These are phyloP conservation scores for Nineta flava DNA, from an alignment of 2,888 invertebrate genomes.

Conservation along the genomic window DNA sequence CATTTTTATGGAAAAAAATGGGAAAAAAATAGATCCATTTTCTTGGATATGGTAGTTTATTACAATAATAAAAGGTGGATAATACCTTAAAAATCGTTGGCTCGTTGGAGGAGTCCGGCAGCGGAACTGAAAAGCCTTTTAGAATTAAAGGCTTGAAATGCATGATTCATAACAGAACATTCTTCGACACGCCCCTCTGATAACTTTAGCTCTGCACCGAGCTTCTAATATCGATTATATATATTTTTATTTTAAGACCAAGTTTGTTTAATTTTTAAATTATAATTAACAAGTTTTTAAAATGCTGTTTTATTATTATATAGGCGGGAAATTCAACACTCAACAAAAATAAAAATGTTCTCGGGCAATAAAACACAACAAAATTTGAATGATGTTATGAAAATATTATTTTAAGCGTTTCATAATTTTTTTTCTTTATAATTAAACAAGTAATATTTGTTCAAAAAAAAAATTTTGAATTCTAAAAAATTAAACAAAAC, in stretches of 20 bases:
- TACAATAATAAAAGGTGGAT: constrained; percentile 10
- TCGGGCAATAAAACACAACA: no score
- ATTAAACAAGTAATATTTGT: no score
- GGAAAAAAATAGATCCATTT: neutral
- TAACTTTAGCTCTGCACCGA: neutral
- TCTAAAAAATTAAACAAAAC: no score
- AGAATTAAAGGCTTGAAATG: constrained; percentile 7
- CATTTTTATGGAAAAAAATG: neutral
- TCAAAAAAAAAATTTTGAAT: no score
- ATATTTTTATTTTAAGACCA: neutral
- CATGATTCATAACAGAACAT: constrained; percentile 6
- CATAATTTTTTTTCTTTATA: no score
- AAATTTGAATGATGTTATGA: no score
- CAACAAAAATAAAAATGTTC: no score
- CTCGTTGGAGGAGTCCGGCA: constrained; percentile 8
- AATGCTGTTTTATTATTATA: no score
- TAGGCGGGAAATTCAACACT: no score
- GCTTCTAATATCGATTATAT: neutral
- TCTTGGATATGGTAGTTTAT: neutral
- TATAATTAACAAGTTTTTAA: no score
- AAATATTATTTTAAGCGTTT: no score
- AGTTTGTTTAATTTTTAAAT: constrained; percentile 1
- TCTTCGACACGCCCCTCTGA: constrained; percentile 6
- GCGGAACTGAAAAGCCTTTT: constrained; percentile 11
- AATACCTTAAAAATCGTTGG: constrained; percentile 11